phyloP scores from a whole-genome alignment of 2,113 vertebrate species.

The Nannobrachium achirus region DNA sequence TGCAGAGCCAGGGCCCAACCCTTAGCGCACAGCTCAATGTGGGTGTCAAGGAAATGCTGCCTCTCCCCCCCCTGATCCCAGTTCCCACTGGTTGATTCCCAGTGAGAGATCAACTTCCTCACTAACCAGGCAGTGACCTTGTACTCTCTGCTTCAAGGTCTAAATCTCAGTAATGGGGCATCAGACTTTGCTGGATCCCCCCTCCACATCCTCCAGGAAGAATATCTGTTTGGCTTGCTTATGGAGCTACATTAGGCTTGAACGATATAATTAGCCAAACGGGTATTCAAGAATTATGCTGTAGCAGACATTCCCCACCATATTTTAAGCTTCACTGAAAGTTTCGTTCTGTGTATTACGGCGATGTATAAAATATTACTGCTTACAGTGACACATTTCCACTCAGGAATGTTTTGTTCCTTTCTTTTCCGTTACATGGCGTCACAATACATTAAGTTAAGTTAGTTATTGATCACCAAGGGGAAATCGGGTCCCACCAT shows the following conservation, averaged over 20 bases:
- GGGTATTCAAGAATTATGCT: not conserved
- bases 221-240: not conserved
- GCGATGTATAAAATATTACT: too few species aligned
- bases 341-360: too few species aligned
- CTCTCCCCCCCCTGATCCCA: not conserved
- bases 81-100: slow-evolving; percentile 12
- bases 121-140: slow-evolving; percentile 2
- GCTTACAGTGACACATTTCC: too few species aligned
- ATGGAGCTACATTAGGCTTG: not conserved
- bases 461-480: too few species aligned
- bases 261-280: not conserved
- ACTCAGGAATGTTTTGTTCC: too few species aligned
- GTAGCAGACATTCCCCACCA: too few species aligned
- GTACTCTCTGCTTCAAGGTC: not conserved
- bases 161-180: not conserved
- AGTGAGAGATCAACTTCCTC: slow-evolving; percentile 17
- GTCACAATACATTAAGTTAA: too few species aligned
- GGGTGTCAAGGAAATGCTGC: slow-evolving; percentile 45
- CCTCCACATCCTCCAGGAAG: not conserved
- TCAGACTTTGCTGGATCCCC: not conserved
- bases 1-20: slow-evolving; percentile 22
- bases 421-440: too few species aligned
- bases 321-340: too few species aligned
- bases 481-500: too few species aligned
- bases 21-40: slow-evolving; percentile 11